Conservation (phyloP, 2,888 invertebrate genomes). For the Hyposoter didymator region DNA sequence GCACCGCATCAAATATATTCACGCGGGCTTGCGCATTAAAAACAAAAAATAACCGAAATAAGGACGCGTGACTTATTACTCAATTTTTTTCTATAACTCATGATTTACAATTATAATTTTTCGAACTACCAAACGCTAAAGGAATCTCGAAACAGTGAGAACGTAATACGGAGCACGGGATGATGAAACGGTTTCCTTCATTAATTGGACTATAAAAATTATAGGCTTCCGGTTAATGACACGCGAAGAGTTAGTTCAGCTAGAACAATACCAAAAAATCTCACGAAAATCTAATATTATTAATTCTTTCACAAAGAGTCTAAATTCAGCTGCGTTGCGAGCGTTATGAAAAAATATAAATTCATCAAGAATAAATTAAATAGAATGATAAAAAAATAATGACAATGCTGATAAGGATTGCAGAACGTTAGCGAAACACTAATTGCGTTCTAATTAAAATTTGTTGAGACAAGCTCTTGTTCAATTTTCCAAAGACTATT, state of each 20-base stretch:
- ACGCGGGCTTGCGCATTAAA: neutral
- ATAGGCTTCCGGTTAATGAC: neutral
- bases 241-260: neutral
- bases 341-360: neutral
- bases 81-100: neutral
- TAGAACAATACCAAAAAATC: slow-evolving; percentile 4
- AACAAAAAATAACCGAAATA: neutral
- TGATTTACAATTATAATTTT: slow-evolving; percentile 2
- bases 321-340: neutral
- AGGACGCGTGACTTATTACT: neutral
- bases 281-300: neutral
- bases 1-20: neutral
- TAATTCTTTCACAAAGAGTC: neutral
- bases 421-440: neutral
- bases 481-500: neutral
- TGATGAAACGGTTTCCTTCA: slow-evolving; percentile 4
- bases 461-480: neutral
- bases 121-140: neutral
- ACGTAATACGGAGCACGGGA: neutral
- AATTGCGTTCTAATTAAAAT: neutral
- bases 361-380: no score
- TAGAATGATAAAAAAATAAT: neutral
- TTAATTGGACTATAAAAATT: neutral
- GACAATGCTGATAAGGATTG: neutral
- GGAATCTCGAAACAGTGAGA: slow-evolving; percentile 6